These are phyloP conservation scores for Pseudococcus jackbeardsleyi DNA, from an alignment of 2,888 invertebrate genomes.

Conservation along the genomic window DNA sequence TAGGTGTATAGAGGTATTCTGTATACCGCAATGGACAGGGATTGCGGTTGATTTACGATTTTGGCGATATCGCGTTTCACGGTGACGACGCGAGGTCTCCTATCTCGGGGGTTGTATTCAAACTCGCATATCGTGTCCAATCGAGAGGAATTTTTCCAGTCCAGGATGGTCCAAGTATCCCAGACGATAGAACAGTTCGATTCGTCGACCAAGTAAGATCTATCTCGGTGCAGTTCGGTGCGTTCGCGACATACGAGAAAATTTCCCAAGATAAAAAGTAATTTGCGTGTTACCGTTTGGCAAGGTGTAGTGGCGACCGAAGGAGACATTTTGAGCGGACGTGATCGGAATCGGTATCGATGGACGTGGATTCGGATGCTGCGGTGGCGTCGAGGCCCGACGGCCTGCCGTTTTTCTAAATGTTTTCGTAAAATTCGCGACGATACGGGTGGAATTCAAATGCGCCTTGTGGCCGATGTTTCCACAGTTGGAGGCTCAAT, in stretches of 20 bases:
- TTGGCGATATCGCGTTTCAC: constrained; percentile 56
- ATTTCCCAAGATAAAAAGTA: background rate
- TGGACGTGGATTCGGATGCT: background rate
- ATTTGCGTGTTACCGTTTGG: constrained; percentile 27
- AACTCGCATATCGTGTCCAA: constrained; percentile 35
- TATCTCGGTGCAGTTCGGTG: background rate
- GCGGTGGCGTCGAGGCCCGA: background rate
- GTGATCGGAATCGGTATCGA: constrained; percentile 27
- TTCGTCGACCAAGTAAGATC: background rate
- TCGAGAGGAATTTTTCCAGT: constrained; percentile 29
- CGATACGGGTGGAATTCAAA: constrained; percentile 52
- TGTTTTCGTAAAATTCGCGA: constrained; percentile 51
- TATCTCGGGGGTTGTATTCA: constrained; percentile 3
- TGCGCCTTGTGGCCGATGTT: background rate
- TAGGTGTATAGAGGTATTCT: background rate
- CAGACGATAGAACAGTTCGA: background rate
- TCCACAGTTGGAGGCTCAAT: constrained; percentile 48
- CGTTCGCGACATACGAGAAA: background rate
- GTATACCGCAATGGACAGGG: constrained; percentile 37
- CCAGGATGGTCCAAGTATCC: background rate
- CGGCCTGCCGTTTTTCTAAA: constrained; percentile 26
- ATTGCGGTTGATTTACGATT: constrained; percentile 55
- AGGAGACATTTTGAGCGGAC: constrained; percentile 43
- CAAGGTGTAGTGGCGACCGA: constrained; percentile 38
- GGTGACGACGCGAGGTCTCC: background rate